Conservation (phyloP, 2,113 vertebrate genomes). For the Sander lucioperca region DNA sequence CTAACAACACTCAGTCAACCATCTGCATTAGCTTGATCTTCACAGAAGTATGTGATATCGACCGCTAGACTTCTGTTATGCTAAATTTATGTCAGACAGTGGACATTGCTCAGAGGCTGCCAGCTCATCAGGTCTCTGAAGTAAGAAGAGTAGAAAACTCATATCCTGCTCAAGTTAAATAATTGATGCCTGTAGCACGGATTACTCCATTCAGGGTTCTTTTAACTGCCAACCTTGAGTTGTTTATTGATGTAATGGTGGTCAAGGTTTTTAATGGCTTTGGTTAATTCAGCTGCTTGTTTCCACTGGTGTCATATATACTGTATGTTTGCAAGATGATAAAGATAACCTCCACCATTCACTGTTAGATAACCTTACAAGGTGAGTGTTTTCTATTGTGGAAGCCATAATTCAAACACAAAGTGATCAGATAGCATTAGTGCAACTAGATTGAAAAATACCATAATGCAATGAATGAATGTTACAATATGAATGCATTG, state of each 20-base stretch:
- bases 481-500: no score
- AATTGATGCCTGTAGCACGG: conserved; percentile 71
- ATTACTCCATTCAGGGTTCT: conserved; percentile 44
- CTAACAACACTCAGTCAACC: conserved; percentile 54
- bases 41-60: conserved; percentile 69
- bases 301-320: conserved; percentile 30
- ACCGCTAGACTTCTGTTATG: conserved; percentile 68
- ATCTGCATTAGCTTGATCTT: conserved; percentile 73
- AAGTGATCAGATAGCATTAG: not conserved
- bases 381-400: not conserved
- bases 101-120: conserved; percentile 42
- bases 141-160: conserved; percentile 58
- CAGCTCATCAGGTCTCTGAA: conserved; percentile 52
- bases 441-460: not conserved
- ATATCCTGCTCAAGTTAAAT: conserved; percentile 71
- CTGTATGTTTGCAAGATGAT: conserved; percentile 2
- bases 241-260: conserved; percentile 52
- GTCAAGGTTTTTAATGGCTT: conserved; percentile 35
- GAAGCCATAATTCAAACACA: not conserved
- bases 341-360: conserved; percentile 3
- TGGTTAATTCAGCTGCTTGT: conserved; percentile 61
- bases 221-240: conserved; percentile 26
- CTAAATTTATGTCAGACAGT: conserved; percentile 71
- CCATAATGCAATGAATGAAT: not conserved
- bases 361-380: not conserved